Conservation (phyloP, 2,113 vertebrate species). For the Tinamus guttatus region DNA sequence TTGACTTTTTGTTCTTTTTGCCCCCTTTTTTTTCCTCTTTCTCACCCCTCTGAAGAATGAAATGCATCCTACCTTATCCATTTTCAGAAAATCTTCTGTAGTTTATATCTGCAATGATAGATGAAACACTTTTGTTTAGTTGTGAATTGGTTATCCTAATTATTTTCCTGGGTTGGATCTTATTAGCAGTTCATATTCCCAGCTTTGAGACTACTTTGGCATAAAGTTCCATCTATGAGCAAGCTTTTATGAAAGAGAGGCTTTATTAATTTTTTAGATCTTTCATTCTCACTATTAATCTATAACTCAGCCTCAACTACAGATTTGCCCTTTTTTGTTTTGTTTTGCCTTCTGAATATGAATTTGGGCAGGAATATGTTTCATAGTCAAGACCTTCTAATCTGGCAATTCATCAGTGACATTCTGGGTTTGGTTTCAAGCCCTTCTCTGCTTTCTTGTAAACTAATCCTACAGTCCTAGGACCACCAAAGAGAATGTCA, state of each 20-base stretch:
- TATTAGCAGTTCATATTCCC: conserved; percentile 11
- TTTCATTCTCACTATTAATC: conserved; percentile 8
- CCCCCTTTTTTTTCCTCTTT: not conserved
- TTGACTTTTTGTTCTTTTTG: too few species aligned
- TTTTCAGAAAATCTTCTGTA: not conserved
- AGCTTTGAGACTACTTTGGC: not conserved
- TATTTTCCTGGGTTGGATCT: not conserved
- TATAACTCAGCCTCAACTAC: not conserved
- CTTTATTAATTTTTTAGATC: not conserved
- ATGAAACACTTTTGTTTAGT: conserved; percentile 1
- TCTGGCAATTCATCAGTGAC: conserved; percentile 27
- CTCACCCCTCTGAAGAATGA: not conserved
- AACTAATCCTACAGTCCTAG: conserved; percentile 38
- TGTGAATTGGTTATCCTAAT: not conserved
- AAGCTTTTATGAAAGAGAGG: not conserved
- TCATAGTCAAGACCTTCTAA: conserved; percentile 29
- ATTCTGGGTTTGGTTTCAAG: conserved; percentile 42
- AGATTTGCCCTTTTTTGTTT: not conserved
- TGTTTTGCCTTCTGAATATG: conserved; percentile 35
- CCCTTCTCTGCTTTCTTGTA: conserved; percentile 44
- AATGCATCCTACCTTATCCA: not conserved
- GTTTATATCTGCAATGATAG: not conserved
- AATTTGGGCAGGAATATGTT: conserved; percentile 19
- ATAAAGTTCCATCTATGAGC: not conserved
- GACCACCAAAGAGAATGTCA: conserved; percentile 60